Evolutionary conservation across 2,113 vertebrate species (phyloP).

Genomic region (Alethe diademata): DNA sequence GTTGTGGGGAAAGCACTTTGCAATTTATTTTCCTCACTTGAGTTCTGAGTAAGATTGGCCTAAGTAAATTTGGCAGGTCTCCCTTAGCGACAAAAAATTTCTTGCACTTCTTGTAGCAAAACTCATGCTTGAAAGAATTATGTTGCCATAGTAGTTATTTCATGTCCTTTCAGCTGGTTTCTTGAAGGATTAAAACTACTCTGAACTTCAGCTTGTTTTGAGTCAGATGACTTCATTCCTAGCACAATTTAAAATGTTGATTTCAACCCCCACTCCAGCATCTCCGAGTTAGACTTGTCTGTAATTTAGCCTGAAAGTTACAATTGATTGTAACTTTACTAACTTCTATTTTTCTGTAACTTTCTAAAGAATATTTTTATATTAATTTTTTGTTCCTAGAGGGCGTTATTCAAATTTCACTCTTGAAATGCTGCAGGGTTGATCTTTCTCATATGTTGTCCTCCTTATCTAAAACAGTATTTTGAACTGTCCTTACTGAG

Average conservation of each 20-base stretch:
- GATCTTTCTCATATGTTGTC: background rate
- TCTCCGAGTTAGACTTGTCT: background rate
- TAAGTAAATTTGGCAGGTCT: constrained; percentile 29
- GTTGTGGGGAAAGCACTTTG: background rate
- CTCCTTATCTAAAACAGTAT: background rate
- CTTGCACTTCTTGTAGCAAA: background rate
- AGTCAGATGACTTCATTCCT: constrained; percentile 21
- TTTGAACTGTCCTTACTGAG: background rate
- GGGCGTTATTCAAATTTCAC: background rate
- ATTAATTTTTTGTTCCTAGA: background rate
- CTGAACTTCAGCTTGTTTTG: constrained; percentile 35
- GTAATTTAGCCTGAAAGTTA: background rate
- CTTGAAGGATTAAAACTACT: constrained; percentile 55
- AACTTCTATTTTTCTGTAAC: background rate
- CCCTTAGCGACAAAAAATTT: background rate
- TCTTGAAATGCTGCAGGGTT: background rate
- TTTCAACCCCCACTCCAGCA: background rate
- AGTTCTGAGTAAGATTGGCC: background rate
- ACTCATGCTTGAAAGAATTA: constrained; percentile 62
- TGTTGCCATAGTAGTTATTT: constrained; percentile 59
- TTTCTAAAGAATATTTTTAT: background rate
- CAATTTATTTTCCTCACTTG: background rate
- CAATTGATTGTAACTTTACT: background rate
- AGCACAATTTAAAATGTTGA: background rate
- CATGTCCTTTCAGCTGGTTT: constrained; percentile 13